Evolutionary conservation across 2,797 vertebrate genomes (phyloP), one percentile per base, ranked within the genome.

Genomic region (Centroberyx gerrardi): DNA sequence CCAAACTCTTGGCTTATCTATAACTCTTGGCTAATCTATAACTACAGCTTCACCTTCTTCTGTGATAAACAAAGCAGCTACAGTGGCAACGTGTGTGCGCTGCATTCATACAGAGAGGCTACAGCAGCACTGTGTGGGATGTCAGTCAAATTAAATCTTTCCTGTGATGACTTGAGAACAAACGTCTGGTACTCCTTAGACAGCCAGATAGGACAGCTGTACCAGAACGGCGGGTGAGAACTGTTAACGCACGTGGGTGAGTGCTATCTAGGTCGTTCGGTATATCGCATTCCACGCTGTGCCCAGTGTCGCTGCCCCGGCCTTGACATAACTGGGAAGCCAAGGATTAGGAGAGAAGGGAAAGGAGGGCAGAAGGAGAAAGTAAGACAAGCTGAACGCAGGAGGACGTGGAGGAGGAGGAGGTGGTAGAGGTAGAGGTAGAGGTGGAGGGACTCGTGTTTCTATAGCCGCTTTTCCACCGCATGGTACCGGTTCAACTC

Each of bases 181-280:
- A 62, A 46, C 8, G n/a, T 0, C 6, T n/a, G 60, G 29, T 13
- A 29, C 59, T 73, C 9, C 27, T 61, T 0, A 27, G 53, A 53
- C 60, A 68, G 61, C 29, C 63, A 52, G 65, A 75, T 46, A 70
- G 3, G 51, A 63, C 29, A 46, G 58, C 42, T 76, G 62, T 55
- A 60, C 36, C 60, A 29, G 67, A 55, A 76, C 80, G 65, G 61
- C 44, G 67, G 61, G 81, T 74, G 66, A 86, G 64, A 87, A 65
- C 60, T 56, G 82, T 75, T 81, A 76, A 66, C 6, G 17, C 52
- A 54, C 28, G 46, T 22, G 62, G 29, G 65, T 38, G 44, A 68
- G 51, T 31, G 66, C 46, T 86, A 89, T 91, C 80, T 86, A 61
- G 74, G 85, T 88, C 84, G 86, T 59, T 63, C 28, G 48, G 54